Base-by-base conservation (phyloP, 1,140 invertebrate genomes). In the Eriosoma lanigerum region DNA sequence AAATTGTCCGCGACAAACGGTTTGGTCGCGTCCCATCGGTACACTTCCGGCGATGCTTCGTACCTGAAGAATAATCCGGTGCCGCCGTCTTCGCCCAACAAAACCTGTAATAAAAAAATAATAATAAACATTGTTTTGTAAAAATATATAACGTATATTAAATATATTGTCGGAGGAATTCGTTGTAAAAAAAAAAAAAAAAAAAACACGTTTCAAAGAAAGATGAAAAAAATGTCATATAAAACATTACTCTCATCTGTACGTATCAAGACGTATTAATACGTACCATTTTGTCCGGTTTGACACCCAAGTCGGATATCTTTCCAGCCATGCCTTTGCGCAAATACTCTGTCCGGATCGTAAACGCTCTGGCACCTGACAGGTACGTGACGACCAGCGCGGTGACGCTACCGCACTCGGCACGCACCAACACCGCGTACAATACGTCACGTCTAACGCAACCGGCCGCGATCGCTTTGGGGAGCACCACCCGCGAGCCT, bases 11-110 rank as follows among this genome's bases (percentile, higher is more conserved):
- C 82, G 80, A 87, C 87, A 72, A 81, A 87, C 52, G 85, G 86
- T 73, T 86, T 87, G 84, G 86, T 89, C 1, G 90, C 85, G 26
- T 86, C 86, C 81, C 88, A 88, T 21, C 88, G 89, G 24, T 86
- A 85, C 19, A 85, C 81, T 80, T 87, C 88, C 4, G 89, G 89
- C 84, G 88, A 90, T n/a, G 88, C 87, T 76, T 89, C 88, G 50
- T 84, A 83, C 5, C 86, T 86, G 19, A 87, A 88, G 13, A 85
- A 86, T 86, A 88, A 86, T 21, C n/a, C 38, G 5, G 72, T 38
- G 66, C 44, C 44, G 21, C 66, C 66, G 66, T 50, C 66, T 44
- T n/a, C 44, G 13, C 66, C 66, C 13, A 70, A 70, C 48, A 70
- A 15, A 38, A 50, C 66, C 66, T 70, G 13, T 17, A 70, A 68